Conservation (phyloP, 2,888 invertebrate genomes). For the Steinernema scapterisci region DNA sequence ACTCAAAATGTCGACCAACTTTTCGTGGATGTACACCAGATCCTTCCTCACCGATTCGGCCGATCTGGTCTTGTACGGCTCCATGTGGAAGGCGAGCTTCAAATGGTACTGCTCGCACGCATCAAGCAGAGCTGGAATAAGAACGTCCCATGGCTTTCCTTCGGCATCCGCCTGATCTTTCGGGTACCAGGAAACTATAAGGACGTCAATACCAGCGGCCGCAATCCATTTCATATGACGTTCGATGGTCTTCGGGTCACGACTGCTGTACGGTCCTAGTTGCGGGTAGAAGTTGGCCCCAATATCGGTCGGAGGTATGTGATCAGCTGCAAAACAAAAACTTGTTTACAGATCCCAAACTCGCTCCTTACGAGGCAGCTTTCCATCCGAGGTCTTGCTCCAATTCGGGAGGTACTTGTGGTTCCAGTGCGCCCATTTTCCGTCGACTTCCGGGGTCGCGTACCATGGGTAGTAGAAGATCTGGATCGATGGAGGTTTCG, state of each 20-base stretch:
- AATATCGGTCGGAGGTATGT: slow-evolving; percentile 73
- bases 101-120: slow-evolving; percentile 65
- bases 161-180: slow-evolving; percentile 39
- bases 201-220: slow-evolving; percentile 73
- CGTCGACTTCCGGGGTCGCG: slow-evolving; percentile 56
- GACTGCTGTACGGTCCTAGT: slow-evolving; percentile 72
- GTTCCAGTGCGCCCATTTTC: slow-evolving; percentile 69
- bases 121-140: slow-evolving; percentile 64
- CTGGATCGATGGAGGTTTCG: slow-evolving; percentile 60
- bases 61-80: slow-evolving; percentile 71
- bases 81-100: slow-evolving; percentile 69
- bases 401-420: slow-evolving; percentile 65
- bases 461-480: slow-evolving; percentile 71
- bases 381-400: background rate
- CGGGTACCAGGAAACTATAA: slow-evolving; percentile 74
- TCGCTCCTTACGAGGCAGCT: background rate
- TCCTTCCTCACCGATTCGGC: slow-evolving; percentile 57
- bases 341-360: too few relatives aligned
- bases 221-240: slow-evolving; percentile 74
- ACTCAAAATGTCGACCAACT: slow-evolving; percentile 67
- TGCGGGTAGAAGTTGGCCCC: slow-evolving; percentile 72
- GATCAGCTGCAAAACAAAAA: slow-evolving; percentile 60
- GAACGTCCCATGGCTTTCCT: slow-evolving; percentile 46
- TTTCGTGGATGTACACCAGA: slow-evolving; percentile 69
- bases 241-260: slow-evolving; percentile 66